Evolutionary conservation across 1,140 invertebrate genomes (phyloP), one percentile per base, ranked within the genome.

Genomic region (Zaprionus nigranus): DNA sequence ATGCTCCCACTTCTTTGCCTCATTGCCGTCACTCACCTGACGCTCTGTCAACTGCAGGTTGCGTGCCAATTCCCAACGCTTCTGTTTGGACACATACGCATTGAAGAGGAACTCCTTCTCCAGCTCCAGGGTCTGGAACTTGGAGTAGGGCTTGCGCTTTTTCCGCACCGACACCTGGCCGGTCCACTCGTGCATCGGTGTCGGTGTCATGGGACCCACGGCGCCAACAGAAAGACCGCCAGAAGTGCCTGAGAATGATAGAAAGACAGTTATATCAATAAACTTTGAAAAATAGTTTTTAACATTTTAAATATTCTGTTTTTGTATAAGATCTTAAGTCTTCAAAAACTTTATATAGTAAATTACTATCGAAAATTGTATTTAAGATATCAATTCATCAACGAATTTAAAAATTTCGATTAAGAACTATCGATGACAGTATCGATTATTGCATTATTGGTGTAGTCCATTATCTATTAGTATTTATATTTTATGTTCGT

Each of bases 71-170:
- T 99, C 98, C 98, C 98, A 99, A 71, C 98, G 95, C 92, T 99
- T 99, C 93, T 99, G 98, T 93, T 99, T 99, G 58, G 97, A 98
- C 30, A 99, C 98, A 94, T 99, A 99, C 22, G 97, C 97, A 94
- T 98, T 99, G 94, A 96, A 98, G 7, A 98, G 95, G 93, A 99
- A 99, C 94, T 99, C 98, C 93, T 99, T 99, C 93, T 99, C 98
- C 88, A 99, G 93, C 93, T 99, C 98, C 81, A 99, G 94, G 0
- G 98, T 99, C 93, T 99, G 98, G 93, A 97, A 98, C 93, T 99
- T 99, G 17, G 97, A 98, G 93, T 99, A 99, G 0, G 98, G 98
- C 93, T 99, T 99, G 93, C 98, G 97, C 94, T 99, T 99, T 95
- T 99, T 99, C 82, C 98, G 95, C 61, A 98, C 97, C 43, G 97